Conservation (phyloP, 1,140 invertebrate species). For the Medauroidea extradentata region DNA sequence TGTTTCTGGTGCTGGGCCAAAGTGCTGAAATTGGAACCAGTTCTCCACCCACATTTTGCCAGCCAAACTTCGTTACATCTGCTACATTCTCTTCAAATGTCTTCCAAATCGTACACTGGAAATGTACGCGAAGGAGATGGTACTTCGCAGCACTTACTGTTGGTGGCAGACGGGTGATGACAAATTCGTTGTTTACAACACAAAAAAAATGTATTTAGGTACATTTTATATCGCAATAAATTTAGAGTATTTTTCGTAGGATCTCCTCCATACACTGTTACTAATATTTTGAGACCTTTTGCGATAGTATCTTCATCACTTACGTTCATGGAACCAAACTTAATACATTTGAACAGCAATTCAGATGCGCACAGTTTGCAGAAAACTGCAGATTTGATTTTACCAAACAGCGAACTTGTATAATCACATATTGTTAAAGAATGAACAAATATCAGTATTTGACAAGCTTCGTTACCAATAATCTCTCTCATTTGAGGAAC, state of each 20-base stretch:
- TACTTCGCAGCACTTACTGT: constrained; percentile 22
- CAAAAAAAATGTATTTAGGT: constrained; percentile 1
- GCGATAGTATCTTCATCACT: background rate
- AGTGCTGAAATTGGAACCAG: background rate
- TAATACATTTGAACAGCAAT: background rate
- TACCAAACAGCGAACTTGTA: constrained; percentile 6
- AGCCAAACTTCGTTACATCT: background rate
- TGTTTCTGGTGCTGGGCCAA: constrained; percentile 1
- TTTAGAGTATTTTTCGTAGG: background rate
- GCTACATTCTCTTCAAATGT: background rate
- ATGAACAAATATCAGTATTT: background rate
- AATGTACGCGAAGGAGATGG: constrained; percentile 18
- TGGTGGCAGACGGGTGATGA: constrained; percentile 16
- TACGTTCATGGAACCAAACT: background rate
- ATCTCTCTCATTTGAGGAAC: constrained; percentile 2
- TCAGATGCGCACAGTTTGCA: background rate
- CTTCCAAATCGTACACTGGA: constrained; percentile 15
- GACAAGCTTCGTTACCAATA: constrained; percentile 1
- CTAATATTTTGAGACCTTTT: background rate
- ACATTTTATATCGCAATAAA: background rate
- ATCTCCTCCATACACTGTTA: constrained; percentile 6
- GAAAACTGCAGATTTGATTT: constrained; percentile 4
- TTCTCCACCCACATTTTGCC: constrained; percentile 4
- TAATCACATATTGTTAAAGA: constrained; percentile 4
- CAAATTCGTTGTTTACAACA: constrained; percentile 13